These are phyloP conservation scores for Anas flavirostris DNA, from an alignment of 2,797 vertebrate genomes.

Conservation along the genomic window DNA sequence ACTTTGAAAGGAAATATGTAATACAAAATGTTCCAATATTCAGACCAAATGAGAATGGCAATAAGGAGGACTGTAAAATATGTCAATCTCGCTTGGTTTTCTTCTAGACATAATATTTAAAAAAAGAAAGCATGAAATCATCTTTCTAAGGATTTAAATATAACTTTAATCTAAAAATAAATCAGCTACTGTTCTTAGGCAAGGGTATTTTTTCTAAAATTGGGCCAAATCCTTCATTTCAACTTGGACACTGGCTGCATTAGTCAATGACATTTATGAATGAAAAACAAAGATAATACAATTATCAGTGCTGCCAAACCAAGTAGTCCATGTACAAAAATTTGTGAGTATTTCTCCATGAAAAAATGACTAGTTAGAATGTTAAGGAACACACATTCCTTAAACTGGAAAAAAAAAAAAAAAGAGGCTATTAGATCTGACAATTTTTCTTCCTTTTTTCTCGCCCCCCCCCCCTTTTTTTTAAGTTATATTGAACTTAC, in stretches of 20 bases:
- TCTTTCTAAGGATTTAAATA: background rate
- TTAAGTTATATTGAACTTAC: background rate
- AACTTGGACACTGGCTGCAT: background rate
- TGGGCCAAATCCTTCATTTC: background rate
- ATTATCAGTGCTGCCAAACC: background rate
- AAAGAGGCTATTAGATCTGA: background rate
- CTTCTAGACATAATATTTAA: background rate
- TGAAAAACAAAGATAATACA: background rate
- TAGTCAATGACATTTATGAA: background rate
- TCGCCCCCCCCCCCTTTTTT: background rate
- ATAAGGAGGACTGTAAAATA: background rate
- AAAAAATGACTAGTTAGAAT: background rate
- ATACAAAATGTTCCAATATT: slow-evolving; percentile 6
- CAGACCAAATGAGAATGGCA: background rate
- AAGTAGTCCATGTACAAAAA: background rate
- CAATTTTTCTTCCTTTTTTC: background rate
- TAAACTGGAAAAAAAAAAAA: background rate
- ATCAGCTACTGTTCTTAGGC: background rate
- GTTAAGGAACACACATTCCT: background rate
- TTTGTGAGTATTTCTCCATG: background rate
- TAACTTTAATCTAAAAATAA: slow-evolving; percentile 13
- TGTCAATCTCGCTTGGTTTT: background rate
- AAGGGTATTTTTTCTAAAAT: background rate
- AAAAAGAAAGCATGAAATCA: background rate
- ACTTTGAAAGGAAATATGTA: slow-evolving; percentile 14